Evolutionary conservation across 2,888 invertebrate genomes (phyloP), one percentile per base, ranked within the genome.

Genomic region (Mythimna pallens): DNA sequence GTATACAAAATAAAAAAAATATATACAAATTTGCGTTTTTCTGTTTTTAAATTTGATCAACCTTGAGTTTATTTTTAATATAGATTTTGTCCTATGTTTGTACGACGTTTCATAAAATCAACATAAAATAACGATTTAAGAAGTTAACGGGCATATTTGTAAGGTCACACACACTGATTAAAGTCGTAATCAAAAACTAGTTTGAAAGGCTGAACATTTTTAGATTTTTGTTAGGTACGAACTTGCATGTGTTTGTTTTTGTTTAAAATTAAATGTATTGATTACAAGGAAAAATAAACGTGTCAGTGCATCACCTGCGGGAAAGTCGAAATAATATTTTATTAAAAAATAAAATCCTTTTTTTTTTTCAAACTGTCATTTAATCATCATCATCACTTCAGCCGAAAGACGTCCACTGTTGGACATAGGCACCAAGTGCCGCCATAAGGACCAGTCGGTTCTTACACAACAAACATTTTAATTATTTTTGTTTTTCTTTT

Each of bases 91-190:
- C 47, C 17, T 47, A 47, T 17, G 14, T n/a, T n/a, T n/a, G n/a
- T 47, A 47, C 17, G 17, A 43, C 14, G 43, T 54, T 3, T 34
- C 47, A 3, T n/a, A 30, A 73, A 73, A 57, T 55, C 47, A 36
- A 47, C 34, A 62, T 65, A 30, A 54, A 71, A 22, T 12, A 43
- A 30, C 50, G 3, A 52, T 65, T 50, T 58, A n/a, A 22, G 2
- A 57, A 22, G 6, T 47, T 25, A 20, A 20, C 1, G 54, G 64
- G 36, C 70, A 10, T n/a, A 61, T 70, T 62, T 22, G 22, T 50
- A 78, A 76, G 50, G 76, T 73, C 66, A 50, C 50, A 30, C 3
- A 50, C 50, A 22, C 3, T 40, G 6, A 47, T 77, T 43, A 40
- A 66, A n/a, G 14, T 8, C 34, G 34, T 22, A 7, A 25, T 61